A percentile compares a stretch with the other conserved stretches of the same genome.
Evolutionary conservation across 2,888 invertebrate genomes (phyloP).

Genomic region (Ochlodes sylvanus): DNA sequence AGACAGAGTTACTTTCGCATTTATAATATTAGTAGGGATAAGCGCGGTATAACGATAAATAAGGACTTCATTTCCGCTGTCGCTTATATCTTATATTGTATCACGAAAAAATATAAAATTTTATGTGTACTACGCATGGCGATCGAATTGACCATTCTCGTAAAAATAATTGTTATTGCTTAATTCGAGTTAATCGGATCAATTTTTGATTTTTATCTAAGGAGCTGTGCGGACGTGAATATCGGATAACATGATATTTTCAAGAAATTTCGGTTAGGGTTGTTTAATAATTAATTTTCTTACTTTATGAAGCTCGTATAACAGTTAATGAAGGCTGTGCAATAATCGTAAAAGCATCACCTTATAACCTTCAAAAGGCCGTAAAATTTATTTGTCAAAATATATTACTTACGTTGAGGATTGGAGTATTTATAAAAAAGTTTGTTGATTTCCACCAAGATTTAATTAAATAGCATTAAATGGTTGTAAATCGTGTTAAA

Average conservation of each 20-base stretch:
- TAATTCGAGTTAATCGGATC: constrained; percentile 77
- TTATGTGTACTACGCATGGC: constrained; percentile 67
- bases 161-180: constrained; percentile 81
- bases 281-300: constrained; percentile 34
- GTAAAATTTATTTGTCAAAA: constrained; percentile 33
- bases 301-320: constrained; percentile 32
- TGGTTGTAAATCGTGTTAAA: too few relatives aligned
- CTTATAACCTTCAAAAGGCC: constrained; percentile 31
- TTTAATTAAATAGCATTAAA: too few relatives aligned
- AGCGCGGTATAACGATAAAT: too few relatives aligned
- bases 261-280: constrained; percentile 9
- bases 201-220: constrained; percentile 55
- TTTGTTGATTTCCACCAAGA: not conserved
- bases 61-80: constrained; percentile 42
- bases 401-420: not conserved
- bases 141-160: constrained; percentile 65
- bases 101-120: constrained; percentile 77
- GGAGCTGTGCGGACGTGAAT: constrained; percentile 39
- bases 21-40: too few relatives aligned
- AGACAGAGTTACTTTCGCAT: too few relatives aligned
- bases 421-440: not conserved
- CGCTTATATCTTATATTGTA: constrained; percentile 42
- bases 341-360: constrained; percentile 37
- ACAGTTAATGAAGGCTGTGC: constrained; percentile 36
- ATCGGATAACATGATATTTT: constrained; percentile 31